phyloP scores from a whole-genome alignment of 2,797 vertebrate genomes.

The Menidia menidia region DNA sequence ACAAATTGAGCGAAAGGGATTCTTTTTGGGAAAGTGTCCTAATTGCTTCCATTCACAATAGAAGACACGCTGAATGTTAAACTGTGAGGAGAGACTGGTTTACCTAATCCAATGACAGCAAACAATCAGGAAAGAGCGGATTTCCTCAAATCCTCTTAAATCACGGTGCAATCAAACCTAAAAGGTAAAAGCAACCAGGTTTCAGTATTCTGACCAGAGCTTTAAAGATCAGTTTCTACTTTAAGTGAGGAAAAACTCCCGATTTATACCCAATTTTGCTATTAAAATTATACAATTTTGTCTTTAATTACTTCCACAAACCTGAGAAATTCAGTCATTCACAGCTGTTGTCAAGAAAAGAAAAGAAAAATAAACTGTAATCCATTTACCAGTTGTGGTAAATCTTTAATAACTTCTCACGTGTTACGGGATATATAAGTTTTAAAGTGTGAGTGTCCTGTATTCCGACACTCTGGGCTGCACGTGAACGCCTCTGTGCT shows the following conservation, averaged over 20 bases:
- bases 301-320: neutral
- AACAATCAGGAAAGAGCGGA: slow-evolving; percentile 62
- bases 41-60: no score
- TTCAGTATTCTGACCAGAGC: neutral
- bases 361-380: no score
- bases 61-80: neutral
- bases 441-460: no score
- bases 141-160: slow-evolving; percentile 71
- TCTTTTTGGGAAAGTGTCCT: neutral
- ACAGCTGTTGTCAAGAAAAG: no score
- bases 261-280: neutral
- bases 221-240: no score
- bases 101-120: slow-evolving; percentile 6
- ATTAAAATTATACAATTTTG: neutral
- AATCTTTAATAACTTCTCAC: no score
- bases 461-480: no score
- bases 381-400: no score
- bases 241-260: neutral
- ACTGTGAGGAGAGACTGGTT: slow-evolving; percentile 23
- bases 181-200: slow-evolving; percentile 9
- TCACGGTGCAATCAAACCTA: slow-evolving; percentile 30
- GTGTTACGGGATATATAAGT: no score
- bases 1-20: slow-evolving; percentile 6
- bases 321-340: no score
- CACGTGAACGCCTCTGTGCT: no score